Evolutionary conservation across 1,140 invertebrate species (phyloP).

Genomic region (Acyrthosiphon pisum): DNA sequence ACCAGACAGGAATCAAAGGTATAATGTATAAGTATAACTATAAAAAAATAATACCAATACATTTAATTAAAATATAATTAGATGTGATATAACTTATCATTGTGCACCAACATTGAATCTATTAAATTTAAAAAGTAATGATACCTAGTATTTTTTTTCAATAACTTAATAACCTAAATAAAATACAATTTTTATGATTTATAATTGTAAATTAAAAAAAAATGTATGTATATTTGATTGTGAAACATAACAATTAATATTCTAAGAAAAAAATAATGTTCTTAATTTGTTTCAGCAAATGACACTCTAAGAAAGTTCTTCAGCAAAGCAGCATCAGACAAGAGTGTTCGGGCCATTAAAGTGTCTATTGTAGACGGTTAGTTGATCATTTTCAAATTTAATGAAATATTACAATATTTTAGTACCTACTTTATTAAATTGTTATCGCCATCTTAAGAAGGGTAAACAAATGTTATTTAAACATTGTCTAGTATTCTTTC

Average conservation of each 20-base stretch:
- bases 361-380: slow-evolving; percentile 70
- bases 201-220: background rate
- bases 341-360: slow-evolving; percentile 75
- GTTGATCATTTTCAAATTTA: background rate
- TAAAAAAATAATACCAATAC: slow-evolving; percentile 31
- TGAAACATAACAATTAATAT: too few relatives aligned
- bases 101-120: background rate
- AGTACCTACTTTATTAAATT: background rate
- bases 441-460: background rate
- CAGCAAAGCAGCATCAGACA: slow-evolving; percentile 79
- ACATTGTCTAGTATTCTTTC: background rate
- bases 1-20: slow-evolving; percentile 81
- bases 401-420: background rate
- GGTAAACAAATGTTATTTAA: background rate
- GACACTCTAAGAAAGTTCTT: slow-evolving; percentile 81
- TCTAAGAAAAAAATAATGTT: slow-evolving; percentile 47
- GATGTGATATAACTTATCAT: background rate
- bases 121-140: background rate
- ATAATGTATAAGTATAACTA: slow-evolving; percentile 58
- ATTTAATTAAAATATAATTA: background rate
- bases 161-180: too few relatives aligned
- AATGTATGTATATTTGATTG: too few relatives aligned
- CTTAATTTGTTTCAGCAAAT: slow-evolving; percentile 74
- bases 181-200: background rate
- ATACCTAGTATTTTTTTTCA: background rate